A percentile compares a stretch with the other conserved stretches of the same genome.
phyloP scores from a whole-genome alignment of 2,888 invertebrate genomes.

The Caenorhabditis sp. region DNA sequence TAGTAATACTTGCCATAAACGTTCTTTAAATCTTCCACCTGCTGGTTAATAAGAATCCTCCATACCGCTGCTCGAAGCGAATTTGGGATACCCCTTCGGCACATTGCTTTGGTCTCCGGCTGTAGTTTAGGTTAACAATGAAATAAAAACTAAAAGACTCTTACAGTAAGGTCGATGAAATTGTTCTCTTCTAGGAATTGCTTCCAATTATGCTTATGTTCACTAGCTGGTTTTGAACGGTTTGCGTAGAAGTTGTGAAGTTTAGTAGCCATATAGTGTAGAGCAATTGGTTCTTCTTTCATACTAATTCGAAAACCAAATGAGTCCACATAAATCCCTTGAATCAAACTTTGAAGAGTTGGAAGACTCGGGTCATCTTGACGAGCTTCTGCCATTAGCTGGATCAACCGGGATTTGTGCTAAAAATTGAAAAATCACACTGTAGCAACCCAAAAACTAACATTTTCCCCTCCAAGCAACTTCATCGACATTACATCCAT shows the following conservation, averaged over 20 bases:
- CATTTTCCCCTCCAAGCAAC: conserved; percentile 85
- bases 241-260: conserved; percentile 75
- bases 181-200: conserved; percentile 81
- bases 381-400: conserved; percentile 84
- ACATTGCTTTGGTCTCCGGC: conserved; percentile 84
- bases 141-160: no score
- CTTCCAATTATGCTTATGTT: conserved; percentile 84
- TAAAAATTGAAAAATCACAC: conserved; percentile 74
- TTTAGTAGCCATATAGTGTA: conserved; percentile 85
- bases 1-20: conserved; percentile 85
- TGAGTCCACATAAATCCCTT: conserved; percentile 84
- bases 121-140: no score
- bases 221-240: conserved; percentile 81
- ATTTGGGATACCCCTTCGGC: conserved; percentile 85
- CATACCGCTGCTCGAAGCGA: conserved; percentile 84
- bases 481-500: conserved; percentile 85
- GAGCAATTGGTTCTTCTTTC: conserved; percentile 84
- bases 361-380: conserved; percentile 85
- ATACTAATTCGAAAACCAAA: conserved; percentile 85
- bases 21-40: conserved; percentile 83
- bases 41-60: conserved; percentile 84
- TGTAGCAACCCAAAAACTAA: conserved; percentile 72
- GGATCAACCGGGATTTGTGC: conserved; percentile 84
- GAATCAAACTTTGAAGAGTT: conserved; percentile 83
- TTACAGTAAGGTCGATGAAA: conserved; percentile 62